phyloP scores from a whole-genome alignment of 37 sponge, comb jelly and placozoan species.

The Beroe forskalii region DNA sequence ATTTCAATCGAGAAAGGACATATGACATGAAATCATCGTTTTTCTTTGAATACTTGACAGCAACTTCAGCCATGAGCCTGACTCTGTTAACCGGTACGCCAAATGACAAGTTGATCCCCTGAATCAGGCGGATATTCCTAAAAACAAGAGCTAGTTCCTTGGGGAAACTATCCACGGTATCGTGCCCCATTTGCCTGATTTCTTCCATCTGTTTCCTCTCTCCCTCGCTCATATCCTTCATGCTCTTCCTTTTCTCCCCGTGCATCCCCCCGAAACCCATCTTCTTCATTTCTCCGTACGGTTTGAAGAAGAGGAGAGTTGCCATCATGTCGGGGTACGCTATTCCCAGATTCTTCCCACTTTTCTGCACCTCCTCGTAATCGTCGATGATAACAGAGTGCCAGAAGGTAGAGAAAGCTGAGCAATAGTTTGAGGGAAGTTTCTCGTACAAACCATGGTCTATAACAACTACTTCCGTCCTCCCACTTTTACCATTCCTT shows the following conservation, averaged over 20 bases:
- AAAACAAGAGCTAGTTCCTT: constrained; percentile 13
- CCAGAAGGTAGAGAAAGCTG: constrained; percentile 15
- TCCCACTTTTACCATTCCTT: background rate
- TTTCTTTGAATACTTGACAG: background rate
- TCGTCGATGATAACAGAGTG: constrained; percentile 47
- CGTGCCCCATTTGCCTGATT: background rate
- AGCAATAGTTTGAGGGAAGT: background rate
- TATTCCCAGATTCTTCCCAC: background rate
- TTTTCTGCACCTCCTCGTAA: background rate
- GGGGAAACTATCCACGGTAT: background rate
- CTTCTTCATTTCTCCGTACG: constrained; percentile 40
- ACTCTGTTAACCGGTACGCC: constrained; percentile 29
- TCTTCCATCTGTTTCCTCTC: constrained; percentile 20
- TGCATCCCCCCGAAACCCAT: constrained; percentile 49
- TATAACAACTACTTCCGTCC: background rate
- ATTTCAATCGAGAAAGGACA: background rate
- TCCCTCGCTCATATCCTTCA: constrained; percentile 10
- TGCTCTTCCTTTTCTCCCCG: background rate
- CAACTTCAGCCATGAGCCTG: constrained; percentile 21
- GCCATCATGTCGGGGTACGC: constrained; percentile 4
- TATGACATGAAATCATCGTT: background rate
- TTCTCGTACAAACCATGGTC: constrained; percentile 33
- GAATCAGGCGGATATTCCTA: background rate
- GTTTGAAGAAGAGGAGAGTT: constrained; percentile 24
- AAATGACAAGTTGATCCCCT: constrained; percentile 40